Evolutionary conservation across 2,888 invertebrate species (phyloP).

Genomic region (Phaonia tiefii): DNA sequence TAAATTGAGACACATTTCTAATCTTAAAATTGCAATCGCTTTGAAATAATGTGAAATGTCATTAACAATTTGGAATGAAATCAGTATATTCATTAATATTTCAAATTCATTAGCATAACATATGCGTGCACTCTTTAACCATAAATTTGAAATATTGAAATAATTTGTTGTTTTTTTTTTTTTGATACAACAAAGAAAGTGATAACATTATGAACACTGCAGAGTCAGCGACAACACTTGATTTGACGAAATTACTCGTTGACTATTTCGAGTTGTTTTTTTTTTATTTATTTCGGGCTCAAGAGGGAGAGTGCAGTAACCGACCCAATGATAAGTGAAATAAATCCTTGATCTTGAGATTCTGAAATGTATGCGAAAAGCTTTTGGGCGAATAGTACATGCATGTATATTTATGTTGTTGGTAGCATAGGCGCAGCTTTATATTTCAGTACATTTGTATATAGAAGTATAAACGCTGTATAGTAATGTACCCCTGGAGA

Average conservation of each 20-base stretch:
- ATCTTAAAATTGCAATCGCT: constrained; percentile 22
- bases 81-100: constrained; percentile 48
- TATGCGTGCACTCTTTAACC: constrained; percentile 60
- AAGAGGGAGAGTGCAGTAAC: constrained; percentile 73
- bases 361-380: constrained; percentile 4
- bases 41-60: constrained; percentile 25
- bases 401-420: background rate
- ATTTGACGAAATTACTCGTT: constrained; percentile 60
- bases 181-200: constrained; percentile 37
- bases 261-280: constrained; percentile 57
- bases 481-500: constrained; percentile 1
- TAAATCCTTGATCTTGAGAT: constrained; percentile 76
- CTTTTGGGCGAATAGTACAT: background rate
- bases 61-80: too few species aligned
- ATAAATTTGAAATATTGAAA: constrained; percentile 33
- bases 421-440: constrained; percentile 45
- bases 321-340: constrained; percentile 73
- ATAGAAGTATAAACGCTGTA: too few species aligned
- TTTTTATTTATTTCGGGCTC: too few species aligned
- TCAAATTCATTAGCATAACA: background rate
- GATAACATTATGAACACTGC: constrained; percentile 1
- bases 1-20: background rate
- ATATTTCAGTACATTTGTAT: too few species aligned
- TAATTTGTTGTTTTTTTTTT: too few species aligned
- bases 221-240: constrained; percentile 22